These are phyloP conservation scores for Aethes cnicana DNA, from an alignment of 2,888 invertebrate species.

Conservation along the genomic window DNA sequence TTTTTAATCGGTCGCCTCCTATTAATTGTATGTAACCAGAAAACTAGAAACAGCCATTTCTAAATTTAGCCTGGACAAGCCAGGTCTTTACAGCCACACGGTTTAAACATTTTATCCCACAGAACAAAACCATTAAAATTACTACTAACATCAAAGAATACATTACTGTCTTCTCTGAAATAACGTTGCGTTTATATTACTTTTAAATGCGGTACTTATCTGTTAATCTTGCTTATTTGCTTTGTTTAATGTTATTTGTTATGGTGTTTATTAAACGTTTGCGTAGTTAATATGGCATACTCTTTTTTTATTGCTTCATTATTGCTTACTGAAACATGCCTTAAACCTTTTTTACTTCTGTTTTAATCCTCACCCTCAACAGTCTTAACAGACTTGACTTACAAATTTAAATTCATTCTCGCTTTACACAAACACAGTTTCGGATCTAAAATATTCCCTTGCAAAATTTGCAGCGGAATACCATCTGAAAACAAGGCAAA, in stretches of 20 bases:
- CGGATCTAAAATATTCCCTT: constrained; percentile 37
- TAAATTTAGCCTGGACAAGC: constrained; percentile 66
- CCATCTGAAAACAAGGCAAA: constrained; percentile 56
- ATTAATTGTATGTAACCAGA: no score
- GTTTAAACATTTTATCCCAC: constrained; percentile 11
- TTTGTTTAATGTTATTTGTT: no score
- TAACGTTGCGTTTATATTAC: no score
- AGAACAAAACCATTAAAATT: constrained; percentile 18
- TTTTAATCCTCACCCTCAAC: no score
- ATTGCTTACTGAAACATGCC: no score
- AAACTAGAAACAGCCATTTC: constrained; percentile 56
- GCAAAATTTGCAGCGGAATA: constrained; percentile 54
- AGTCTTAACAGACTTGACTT: no score
- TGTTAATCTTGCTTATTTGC: no score
- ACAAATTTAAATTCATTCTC: constrained; percentile 23
- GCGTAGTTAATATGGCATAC: neutral
- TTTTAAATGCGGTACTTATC: no score
- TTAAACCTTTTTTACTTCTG: no score
- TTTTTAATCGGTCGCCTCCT: no score
- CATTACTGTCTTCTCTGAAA: no score
- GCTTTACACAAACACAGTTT: constrained; percentile 10
- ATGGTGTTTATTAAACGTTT: no score
- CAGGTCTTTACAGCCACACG: constrained; percentile 52
- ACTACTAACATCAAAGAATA: constrained; percentile 14
- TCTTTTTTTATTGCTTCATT: neutral